Conservation (phyloP, 2,888 invertebrate species). For the Pherbina coryleti region DNA sequence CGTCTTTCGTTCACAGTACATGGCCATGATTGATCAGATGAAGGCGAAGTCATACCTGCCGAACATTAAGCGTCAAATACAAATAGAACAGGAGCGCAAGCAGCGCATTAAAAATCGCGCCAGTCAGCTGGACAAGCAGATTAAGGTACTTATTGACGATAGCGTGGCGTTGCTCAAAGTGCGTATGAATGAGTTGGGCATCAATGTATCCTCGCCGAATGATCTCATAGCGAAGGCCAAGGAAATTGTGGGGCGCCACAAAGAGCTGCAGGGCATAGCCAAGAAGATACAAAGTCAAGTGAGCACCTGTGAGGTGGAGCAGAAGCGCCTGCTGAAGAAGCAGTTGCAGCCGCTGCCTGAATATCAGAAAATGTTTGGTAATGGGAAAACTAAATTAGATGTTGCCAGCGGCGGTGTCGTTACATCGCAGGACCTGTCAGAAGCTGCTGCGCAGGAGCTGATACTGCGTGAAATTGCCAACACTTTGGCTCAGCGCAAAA, state of each 20-base stretch:
- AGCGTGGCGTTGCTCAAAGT: conserved; percentile 90
- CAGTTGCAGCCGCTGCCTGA: conserved; percentile 83
- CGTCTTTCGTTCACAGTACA: conserved; percentile 86
- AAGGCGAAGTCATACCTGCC: conserved; percentile 81
- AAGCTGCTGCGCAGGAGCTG: conserved; percentile 82
- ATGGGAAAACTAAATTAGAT: conserved; percentile 62
- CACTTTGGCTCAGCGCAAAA: conserved; percentile 85
- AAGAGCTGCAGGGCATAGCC: conserved; percentile 90
- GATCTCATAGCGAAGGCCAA: conserved; percentile 89
- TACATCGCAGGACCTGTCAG: conserved; percentile 73
- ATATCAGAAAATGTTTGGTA: conserved; percentile 61
- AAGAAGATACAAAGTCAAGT: conserved; percentile 89
- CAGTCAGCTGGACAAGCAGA: conserved; percentile 93
- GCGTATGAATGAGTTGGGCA: conserved; percentile 91
- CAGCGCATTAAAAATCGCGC: conserved; percentile 85
- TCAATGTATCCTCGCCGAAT: conserved; percentile 87
- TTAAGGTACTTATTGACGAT: conserved; percentile 90
- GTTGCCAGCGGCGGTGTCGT: conserved; percentile 41
- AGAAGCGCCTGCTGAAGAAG: conserved; percentile 78
- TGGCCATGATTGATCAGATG: conserved; percentile 87
- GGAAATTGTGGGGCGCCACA: conserved; percentile 92
- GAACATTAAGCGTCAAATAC: conserved; percentile 81
- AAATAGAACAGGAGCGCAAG: conserved; percentile 87
- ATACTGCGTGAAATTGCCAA: conserved; percentile 89
- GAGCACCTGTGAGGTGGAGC: conserved; percentile 77